phyloP scores from a whole-genome alignment of 2,888 invertebrate species.

The Hirtodrosophila trivittata region DNA sequence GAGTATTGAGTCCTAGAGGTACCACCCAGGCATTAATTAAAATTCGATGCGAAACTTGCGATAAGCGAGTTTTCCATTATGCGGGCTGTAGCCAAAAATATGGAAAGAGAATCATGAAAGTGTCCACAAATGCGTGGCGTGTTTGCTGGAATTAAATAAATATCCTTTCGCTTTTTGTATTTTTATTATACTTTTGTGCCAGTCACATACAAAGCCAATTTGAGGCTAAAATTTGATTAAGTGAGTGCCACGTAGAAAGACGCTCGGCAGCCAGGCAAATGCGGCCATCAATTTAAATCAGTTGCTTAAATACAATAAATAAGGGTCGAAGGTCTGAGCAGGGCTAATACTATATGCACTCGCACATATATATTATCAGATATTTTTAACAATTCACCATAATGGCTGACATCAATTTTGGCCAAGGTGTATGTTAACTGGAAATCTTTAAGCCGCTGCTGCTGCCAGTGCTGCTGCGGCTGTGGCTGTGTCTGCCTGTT shows the following conservation, averaged over 20 bases:
- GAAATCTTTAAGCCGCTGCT: constrained; percentile 26
- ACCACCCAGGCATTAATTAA: constrained; percentile 55
- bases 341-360: background rate
- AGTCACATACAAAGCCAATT: constrained; percentile 33
- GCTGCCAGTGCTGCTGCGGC: constrained; percentile 2
- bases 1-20: too few species aligned
- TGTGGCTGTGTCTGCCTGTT: constrained; percentile 14
- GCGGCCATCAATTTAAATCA: constrained; percentile 72
- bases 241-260: constrained; percentile 71
- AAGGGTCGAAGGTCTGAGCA: constrained; percentile 41
- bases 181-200: constrained; percentile 11
- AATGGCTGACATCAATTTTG: constrained; percentile 67
- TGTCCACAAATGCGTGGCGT: constrained; percentile 43
- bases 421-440: constrained; percentile 56
- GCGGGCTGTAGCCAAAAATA: constrained; percentile 9
- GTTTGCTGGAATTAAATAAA: constrained; percentile 42
- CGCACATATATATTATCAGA: constrained; percentile 58
- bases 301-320: constrained; percentile 69
- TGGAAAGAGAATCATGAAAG: constrained; percentile 23
- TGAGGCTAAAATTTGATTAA: constrained; percentile 72
- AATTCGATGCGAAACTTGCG: constrained; percentile 42
- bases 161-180: constrained; percentile 37
- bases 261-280: constrained; percentile 26
- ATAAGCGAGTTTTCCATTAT: constrained; percentile 29
- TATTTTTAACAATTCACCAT: constrained; percentile 77